A percentile compares a stretch with the other conserved stretches of the same genome.
Conservation (phyloP, 2,797 vertebrate species). For the Merluccius polli region DNA sequence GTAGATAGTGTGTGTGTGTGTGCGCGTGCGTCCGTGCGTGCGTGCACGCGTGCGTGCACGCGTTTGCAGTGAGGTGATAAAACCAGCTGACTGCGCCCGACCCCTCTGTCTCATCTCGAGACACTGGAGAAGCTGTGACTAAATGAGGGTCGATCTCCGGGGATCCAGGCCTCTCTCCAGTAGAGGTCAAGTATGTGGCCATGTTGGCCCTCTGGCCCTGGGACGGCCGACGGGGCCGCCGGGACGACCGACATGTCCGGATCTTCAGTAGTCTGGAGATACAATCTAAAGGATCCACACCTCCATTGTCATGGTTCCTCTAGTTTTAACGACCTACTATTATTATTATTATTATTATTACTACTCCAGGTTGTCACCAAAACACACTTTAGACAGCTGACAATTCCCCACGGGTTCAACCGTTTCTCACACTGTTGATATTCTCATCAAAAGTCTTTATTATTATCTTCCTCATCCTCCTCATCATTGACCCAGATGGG, state of each 20-base stretch:
- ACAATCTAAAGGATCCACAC: neutral
- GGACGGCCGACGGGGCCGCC: neutral
- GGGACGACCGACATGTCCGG: too few species aligned
- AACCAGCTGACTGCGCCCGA: neutral
- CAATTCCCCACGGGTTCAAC: neutral
- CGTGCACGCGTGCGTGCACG: neutral
- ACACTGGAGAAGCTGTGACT: neutral
- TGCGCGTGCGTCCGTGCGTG: neutral
- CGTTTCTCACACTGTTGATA: neutral
- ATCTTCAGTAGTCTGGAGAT: neutral
- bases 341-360: too few species aligned
- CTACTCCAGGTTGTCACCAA: neutral
- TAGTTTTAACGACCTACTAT: too few species aligned
- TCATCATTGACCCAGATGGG: neutral
- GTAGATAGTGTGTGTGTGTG: neutral
- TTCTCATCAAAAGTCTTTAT: neutral
- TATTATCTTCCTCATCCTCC: neutral
- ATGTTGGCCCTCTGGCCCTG: neutral
- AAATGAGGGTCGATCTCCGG: neutral
- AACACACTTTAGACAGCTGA: neutral
- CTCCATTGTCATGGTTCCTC: too few species aligned
- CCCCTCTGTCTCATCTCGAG: neutral
- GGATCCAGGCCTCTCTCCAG: neutral
- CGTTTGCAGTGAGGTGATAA: neutral
- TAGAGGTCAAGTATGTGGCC: neutral